phyloP scores from a whole-genome alignment of 2,113 vertebrate species.

The human region DNA sequence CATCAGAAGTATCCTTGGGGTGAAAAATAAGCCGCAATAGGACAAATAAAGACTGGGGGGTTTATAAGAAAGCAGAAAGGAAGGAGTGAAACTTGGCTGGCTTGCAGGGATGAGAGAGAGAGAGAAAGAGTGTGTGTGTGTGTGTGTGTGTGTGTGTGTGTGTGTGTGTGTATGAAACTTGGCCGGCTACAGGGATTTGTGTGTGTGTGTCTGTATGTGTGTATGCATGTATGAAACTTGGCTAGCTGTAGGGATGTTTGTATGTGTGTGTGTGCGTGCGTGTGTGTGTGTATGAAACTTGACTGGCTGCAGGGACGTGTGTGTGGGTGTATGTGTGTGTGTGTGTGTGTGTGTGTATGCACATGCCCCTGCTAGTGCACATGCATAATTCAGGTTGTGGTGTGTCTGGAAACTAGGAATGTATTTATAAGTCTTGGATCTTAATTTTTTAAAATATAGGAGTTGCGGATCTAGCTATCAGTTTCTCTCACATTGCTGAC shows the following conservation, averaged over 20 bases:
- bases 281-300: neutral
- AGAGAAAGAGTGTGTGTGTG: accelerated
- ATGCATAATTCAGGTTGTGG: neutral
- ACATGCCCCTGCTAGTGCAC: neutral
- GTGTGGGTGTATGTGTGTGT: no score
- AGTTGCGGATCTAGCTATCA: neutral
- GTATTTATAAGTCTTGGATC: neutral
- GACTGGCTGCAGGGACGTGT: neutral
- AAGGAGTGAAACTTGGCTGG: neutral
- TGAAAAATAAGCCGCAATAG: neutral
- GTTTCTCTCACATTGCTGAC: neutral
- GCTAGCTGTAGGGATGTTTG: no score
- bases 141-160: no score
- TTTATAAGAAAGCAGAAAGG: neutral
- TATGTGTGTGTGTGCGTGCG: no score
- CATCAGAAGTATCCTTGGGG: neutral
- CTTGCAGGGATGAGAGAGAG: no score
- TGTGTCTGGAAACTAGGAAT: neutral
- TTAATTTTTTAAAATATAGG: neutral
- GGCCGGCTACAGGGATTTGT: neutral
- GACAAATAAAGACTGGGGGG: neutral
- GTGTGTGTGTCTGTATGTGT: neutral
- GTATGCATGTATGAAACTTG: no score
- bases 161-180: no score
- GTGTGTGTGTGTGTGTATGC: accelerated